Evolutionary conservation across 2,113 vertebrate species (phyloP).

Genomic region (Aspidoscelis tigris): DNA sequence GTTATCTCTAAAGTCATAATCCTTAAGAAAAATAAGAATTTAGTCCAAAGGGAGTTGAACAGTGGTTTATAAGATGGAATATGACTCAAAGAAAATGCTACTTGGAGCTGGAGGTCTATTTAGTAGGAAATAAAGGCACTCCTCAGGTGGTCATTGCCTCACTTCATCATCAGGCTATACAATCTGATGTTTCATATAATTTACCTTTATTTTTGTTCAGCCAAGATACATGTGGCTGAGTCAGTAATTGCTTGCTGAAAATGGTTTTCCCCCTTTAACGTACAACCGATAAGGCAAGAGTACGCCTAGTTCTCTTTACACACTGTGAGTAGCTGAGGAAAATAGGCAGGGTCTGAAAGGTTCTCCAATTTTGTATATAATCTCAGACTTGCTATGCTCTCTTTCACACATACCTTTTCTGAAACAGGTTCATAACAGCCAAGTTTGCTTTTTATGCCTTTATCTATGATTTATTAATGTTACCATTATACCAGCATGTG

Average conservation of each 20-base stretch:
- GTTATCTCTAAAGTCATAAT: background rate
- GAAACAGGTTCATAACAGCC: background rate
- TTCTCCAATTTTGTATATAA: background rate
- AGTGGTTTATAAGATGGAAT: background rate
- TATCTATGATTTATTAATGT: background rate
- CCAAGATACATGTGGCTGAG: no score
- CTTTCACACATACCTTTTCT: background rate
- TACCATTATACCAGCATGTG: background rate
- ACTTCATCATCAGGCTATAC: background rate
- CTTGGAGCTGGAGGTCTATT: background rate
- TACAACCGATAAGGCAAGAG: no score
- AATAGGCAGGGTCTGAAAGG: background rate
- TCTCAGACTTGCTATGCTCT: background rate
- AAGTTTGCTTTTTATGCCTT: background rate
- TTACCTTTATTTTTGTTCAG: no score
- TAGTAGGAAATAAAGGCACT: constrained; percentile 1
- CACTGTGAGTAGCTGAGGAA: background rate
- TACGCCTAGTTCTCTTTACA: background rate
- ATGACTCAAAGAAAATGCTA: background rate
- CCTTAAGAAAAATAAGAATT: background rate
- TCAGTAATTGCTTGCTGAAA: background rate
- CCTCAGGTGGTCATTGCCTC: background rate
- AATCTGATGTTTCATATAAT: background rate
- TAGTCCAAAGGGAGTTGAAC: background rate
- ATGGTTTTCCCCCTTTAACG: background rate